phyloP scores from a whole-genome alignment of 2,888 invertebrate genomes.

The Tinea semifulvella region DNA sequence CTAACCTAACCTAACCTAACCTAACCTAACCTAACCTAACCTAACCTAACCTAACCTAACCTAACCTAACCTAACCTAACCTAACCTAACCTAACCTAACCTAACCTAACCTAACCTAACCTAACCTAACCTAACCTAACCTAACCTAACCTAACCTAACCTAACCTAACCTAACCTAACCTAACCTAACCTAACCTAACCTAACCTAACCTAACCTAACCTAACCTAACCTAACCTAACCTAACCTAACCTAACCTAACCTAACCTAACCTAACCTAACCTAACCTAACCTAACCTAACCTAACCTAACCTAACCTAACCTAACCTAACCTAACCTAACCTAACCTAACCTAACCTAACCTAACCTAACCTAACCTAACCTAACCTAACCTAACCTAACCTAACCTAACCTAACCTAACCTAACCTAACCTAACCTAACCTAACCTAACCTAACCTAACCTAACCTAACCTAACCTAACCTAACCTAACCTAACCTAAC shows the following conservation, averaged over 20 bases:
- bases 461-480: too few species aligned
- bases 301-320: too few species aligned
- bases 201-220: conserved; percentile 18
- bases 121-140: conserved; percentile 23
- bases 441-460: too few species aligned
- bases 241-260: neutral
- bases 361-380: too few species aligned
- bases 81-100: conserved; percentile 20
- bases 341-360: too few species aligned
- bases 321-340: too few species aligned
- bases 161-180: conserved; percentile 19
- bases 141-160: conserved; percentile 22
- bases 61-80: conserved; percentile 19
- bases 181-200: conserved; percentile 17
- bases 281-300: too few species aligned
- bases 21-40: conserved; percentile 19
- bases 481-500: too few species aligned
- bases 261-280: too few species aligned
- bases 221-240: neutral
- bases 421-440: too few species aligned
- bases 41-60: conserved; percentile 18
- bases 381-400: too few species aligned
- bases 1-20: conserved; percentile 14
- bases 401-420: too few species aligned
- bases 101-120: conserved; percentile 21